Evolutionary conservation across 2,797 vertebrate genomes (phyloP).

Genomic region (Eulemur rubriventer): DNA sequence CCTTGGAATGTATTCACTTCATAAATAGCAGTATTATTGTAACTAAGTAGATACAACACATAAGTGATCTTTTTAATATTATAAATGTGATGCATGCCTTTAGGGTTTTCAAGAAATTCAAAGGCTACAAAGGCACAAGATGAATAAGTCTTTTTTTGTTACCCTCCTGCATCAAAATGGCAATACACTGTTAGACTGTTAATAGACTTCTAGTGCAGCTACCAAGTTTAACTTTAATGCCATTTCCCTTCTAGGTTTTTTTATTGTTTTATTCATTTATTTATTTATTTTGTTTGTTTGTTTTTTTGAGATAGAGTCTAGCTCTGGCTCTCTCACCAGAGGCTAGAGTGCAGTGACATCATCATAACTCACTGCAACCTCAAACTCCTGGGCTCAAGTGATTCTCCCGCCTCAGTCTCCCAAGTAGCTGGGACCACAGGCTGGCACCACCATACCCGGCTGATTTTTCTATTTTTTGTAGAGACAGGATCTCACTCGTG

Average conservation of each 20-base stretch:
- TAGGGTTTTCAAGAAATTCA: background rate
- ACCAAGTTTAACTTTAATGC: background rate
- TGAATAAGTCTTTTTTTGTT: background rate
- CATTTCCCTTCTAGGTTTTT: background rate
- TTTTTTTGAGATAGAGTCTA: background rate
- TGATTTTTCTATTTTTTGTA: background rate
- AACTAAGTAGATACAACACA: background rate
- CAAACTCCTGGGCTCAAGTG: background rate
- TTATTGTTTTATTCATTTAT: too few species aligned
- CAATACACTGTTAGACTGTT: background rate
- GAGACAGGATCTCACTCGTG: background rate
- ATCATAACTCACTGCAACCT: background rate
- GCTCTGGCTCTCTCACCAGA: background rate
- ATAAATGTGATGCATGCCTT: background rate
- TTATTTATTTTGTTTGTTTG: too few species aligned
- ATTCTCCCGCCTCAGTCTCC: background rate
- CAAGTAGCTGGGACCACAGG: background rate
- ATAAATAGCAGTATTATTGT: background rate
- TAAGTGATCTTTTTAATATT: constrained; percentile 1
- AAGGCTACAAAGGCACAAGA: background rate
- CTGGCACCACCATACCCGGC: background rate
- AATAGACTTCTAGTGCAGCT: background rate
- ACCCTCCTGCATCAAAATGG: background rate
- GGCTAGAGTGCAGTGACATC: background rate
- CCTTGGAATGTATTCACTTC: background rate